phyloP scores from a whole-genome alignment of 2,888 invertebrate species.

The Automeris io region DNA sequence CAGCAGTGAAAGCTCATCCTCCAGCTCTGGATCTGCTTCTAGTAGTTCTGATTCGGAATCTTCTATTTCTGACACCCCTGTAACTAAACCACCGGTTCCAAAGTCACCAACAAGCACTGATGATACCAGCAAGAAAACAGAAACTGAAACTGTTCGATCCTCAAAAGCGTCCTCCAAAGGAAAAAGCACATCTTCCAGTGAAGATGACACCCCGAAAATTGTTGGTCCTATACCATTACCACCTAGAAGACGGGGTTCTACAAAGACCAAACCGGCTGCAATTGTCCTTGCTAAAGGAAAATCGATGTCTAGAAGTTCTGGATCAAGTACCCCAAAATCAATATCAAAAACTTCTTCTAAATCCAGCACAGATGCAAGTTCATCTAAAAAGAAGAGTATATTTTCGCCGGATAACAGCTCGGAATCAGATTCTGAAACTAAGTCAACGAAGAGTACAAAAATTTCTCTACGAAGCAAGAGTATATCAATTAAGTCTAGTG shows the following conservation, averaged over 20 bases:
- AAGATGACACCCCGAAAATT: constrained; percentile 74
- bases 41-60: constrained; percentile 85
- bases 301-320: constrained; percentile 41
- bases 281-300: constrained; percentile 78
- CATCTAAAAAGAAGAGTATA: constrained; percentile 84
- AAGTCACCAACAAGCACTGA: constrained; percentile 59
- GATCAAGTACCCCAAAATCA: constrained; percentile 62
- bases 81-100: constrained; percentile 32
- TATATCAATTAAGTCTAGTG: constrained; percentile 54
- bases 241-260: constrained; percentile 68
- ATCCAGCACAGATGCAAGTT: constrained; percentile 39
- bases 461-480: constrained; percentile 47
- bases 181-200: constrained; percentile 76
- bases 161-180: constrained; percentile 62
- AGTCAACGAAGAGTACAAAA: constrained; percentile 46
- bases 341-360: constrained; percentile 57
- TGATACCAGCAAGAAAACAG: constrained; percentile 54
- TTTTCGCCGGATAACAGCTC: constrained; percentile 87
- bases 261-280: constrained; percentile 80
- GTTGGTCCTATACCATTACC: constrained; percentile 48
- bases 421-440: constrained; percentile 61
- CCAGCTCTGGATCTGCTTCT: constrained; percentile 82
- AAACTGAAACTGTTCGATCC: constrained; percentile 43
- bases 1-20: constrained; percentile 82
- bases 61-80: constrained; percentile 68